Base-by-base conservation (phyloP, 2,113 vertebrate species). In the Pelobates fuscus region DNA sequence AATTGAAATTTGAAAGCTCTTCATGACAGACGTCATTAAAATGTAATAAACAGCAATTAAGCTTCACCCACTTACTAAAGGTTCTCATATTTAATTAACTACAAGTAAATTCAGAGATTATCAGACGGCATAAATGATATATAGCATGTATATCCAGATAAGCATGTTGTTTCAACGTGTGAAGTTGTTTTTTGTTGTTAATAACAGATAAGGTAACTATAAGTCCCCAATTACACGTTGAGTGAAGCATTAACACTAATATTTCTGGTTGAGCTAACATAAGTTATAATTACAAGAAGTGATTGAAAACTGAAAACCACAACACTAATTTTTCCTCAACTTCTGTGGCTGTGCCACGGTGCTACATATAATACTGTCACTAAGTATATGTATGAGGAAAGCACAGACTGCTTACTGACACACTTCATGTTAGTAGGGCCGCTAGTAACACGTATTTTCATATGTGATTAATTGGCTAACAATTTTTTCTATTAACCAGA, bases 1-100 rank as follows among this genome's bases (percentile, higher is more conserved):
- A 80, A 82, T 79, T 72, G 7, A 65, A 77, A 78, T 59, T 62
- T 82, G 81, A 84, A 85, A 78, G 14, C 41, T 25, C 67, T 80
- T 82, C 82, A 82, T 81, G 72, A 43, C 23, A 74, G 74, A 70
- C 68, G 70, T 68, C 77, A 81, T 77, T 76, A 81, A 78, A 75
- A 67, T 20, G 1, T 54, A 77, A 80, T 55, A 82, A 77, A 55
- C 77, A 67, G 69, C 70, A 72, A 72, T 72, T 72, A 72, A 63
- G 49, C 59, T 54, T 72, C 59, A 49, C 59, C 70, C 59, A 63
- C 59, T 18, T 30, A 54, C 59, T 54, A 29, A 59, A 37, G 44
- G 41, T 72, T 72, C 59, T 58, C 55, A 63, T 72, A 41, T 72
- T 62, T 72, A 72, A 72, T 72, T 72, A 72, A 64, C 59, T 72